Conservation (phyloP, 2,113 vertebrate species). For the Neogobius melanostomus region DNA sequence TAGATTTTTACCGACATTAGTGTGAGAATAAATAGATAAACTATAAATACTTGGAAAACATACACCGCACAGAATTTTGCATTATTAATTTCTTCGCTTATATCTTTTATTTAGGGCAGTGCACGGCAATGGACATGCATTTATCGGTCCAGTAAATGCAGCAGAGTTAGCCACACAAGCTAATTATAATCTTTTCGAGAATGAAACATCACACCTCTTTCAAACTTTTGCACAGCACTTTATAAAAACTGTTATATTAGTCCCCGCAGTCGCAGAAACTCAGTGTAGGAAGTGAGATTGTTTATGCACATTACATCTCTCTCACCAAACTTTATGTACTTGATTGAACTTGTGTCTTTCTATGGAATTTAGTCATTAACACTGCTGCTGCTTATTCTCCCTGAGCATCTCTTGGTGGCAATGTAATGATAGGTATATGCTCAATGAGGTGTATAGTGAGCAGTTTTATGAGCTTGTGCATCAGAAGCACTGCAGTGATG, state of each 20-base stretch:
- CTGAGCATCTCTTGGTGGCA: conserved; percentile 31
- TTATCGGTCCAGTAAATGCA: too few relatives aligned
- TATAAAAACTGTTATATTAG: conserved; percentile 18
- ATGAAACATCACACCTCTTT: neutral
- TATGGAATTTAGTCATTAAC: conserved; percentile 33
- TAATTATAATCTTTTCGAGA: too few relatives aligned
- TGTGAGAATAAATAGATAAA: neutral
- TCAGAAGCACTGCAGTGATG: conserved; percentile 36
- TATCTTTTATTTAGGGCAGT: too few relatives aligned
- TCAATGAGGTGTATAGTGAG: conserved; percentile 20
- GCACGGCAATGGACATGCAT: too few relatives aligned
- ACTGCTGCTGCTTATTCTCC: conserved; percentile 28
- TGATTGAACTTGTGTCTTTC: neutral
- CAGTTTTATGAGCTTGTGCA: conserved; percentile 31
- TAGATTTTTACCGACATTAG: neutral
- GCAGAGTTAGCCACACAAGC: too few relatives aligned
- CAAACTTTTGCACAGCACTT: neutral
- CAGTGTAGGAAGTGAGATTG: conserved; percentile 2
- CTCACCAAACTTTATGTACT: neutral
- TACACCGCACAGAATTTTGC: too few relatives aligned
- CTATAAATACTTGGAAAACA: neutral
- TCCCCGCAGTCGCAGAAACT: conserved; percentile 8
- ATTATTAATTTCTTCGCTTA: too few relatives aligned
- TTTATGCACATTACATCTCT: neutral
- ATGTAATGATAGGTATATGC: conserved; percentile 24